Evolutionary conservation across 2,888 invertebrate species (phyloP), one percentile per base, ranked within the genome.

Genomic region (Hydraecia micacea): DNA sequence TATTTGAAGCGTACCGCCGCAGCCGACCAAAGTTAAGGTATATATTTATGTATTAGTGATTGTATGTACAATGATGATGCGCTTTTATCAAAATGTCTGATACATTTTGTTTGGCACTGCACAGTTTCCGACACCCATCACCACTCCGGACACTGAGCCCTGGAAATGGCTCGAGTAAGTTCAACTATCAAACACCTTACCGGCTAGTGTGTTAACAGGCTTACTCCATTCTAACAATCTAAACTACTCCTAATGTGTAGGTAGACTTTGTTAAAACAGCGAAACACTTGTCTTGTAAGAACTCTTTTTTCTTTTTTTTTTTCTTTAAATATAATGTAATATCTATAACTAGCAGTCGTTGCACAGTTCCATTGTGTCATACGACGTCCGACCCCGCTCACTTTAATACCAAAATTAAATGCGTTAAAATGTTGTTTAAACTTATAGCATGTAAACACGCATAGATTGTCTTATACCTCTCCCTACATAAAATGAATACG

Each of bases 151-250:
- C 97, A 98, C 98, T 96, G 98, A 98, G 97, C 98, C 98, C 95
- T 98, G 98, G 98, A 98, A 98, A 97, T 98, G 98, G 98, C 98
- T 98, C 97, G 98, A 98, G 98, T 98, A 98, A 98, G 98, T 98
- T 95, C 77, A 88, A 86, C 85, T 60, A 85, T 80, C 83, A 84
- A 84, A 86, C 78, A 78, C 78, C 52, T 81, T 81, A 85, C 81
- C 78, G 85, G 83, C 86, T 85, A 86, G 84, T 90, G 90, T 89
- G 85, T 88, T 88, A 83, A 89, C 86, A 85, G 73, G 88, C 86
- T 86, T 84, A 84, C 66, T 86, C 80, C 82, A 81, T 86, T 86
- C 75, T 82, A 77, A 84, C 76, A 72, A 77, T 66, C 32, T 62
- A 60, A 77, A 80, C 55, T 77, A 52, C 28, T 39, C 25, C 11